Conservation (phyloP, 2,888 invertebrate genomes). For the Brenthis ino region DNA sequence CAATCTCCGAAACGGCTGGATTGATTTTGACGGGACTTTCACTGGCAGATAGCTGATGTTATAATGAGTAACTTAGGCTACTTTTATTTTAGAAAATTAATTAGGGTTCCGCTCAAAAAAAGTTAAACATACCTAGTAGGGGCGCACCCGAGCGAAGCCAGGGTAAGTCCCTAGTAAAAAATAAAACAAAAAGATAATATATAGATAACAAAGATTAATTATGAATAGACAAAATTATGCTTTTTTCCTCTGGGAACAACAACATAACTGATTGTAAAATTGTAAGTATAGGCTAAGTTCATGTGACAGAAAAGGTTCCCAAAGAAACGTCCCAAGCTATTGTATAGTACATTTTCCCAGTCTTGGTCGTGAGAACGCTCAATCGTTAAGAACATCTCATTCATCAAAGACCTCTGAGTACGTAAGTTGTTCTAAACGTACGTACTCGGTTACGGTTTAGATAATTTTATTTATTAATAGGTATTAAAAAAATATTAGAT, state of each 20-base stretch:
- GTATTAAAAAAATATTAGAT: background rate
- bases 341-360: constrained; percentile 27
- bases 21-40: too few relatives aligned
- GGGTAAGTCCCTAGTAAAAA: too few relatives aligned
- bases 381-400: constrained; percentile 27
- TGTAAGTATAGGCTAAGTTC: background rate
- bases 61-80: too few relatives aligned
- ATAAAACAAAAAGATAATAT: too few relatives aligned
- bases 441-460: background rate
- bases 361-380: constrained; percentile 26
- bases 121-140: too few relatives aligned
- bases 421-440: constrained; percentile 16
- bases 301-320: constrained; percentile 29
- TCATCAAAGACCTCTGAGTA: constrained; percentile 18
- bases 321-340: constrained; percentile 20
- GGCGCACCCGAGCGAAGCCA: too few relatives aligned
- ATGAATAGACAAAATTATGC: too few relatives aligned
- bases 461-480: constrained; percentile 4
- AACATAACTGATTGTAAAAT: constrained; percentile 4
- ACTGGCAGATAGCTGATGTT: too few relatives aligned
- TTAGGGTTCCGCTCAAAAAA: too few relatives aligned
- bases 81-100: too few relatives aligned
- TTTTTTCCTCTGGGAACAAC: constrained; percentile 2
- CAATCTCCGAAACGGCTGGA: too few relatives aligned
- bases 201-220: too few relatives aligned